Evolutionary conservation across 2,888 invertebrate genomes (phyloP).

Genomic region (Strigamia crassipes): DNA sequence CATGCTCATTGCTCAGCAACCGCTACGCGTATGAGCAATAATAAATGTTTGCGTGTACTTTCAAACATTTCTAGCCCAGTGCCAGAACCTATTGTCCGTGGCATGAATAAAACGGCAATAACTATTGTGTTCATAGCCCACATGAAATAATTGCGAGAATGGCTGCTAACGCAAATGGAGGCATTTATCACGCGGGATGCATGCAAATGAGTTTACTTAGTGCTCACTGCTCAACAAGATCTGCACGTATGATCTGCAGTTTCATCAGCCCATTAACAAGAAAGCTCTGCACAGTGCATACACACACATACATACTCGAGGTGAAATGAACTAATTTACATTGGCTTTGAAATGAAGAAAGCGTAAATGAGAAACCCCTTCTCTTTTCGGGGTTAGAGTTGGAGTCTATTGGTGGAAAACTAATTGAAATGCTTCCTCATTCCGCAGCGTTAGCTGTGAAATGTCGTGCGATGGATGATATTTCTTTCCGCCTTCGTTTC

Average conservation of each 20-base stretch:
- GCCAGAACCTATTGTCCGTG: conserved; percentile 44
- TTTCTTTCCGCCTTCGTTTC: not conserved
- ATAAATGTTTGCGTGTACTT: conserved; percentile 28
- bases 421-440: conserved; percentile 35
- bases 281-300: conserved; percentile 2
- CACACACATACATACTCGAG: conserved; percentile 6
- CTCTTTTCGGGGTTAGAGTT: conserved; percentile 16
- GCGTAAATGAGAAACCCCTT: conserved; percentile 31
- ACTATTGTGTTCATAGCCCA: conserved; percentile 43
- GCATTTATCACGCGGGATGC: conserved; percentile 47
- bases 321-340: conserved; percentile 46
- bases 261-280: conserved; percentile 48
- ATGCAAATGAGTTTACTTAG: conserved; percentile 48
- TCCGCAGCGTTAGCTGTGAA: conserved; percentile 23
- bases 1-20: not conserved
- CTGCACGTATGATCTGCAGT: conserved; percentile 46
- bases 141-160: conserved; percentile 47
- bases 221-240: conserved; percentile 39
- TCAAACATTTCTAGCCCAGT: conserved; percentile 31
- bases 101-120: conserved; percentile 46
- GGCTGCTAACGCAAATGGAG: conserved; percentile 44
- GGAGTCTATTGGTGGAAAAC: conserved; percentile 36
- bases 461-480: not conserved
- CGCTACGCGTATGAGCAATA: not conserved
- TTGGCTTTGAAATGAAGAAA: conserved; percentile 25